Percentiles rank a stretch among this genome's conserved stretches.
These are phyloP conservation scores for Parasteatoda tepidariorum DNA, from an alignment of 1,140 invertebrate genomes.

Conservation along the genomic window DNA sequence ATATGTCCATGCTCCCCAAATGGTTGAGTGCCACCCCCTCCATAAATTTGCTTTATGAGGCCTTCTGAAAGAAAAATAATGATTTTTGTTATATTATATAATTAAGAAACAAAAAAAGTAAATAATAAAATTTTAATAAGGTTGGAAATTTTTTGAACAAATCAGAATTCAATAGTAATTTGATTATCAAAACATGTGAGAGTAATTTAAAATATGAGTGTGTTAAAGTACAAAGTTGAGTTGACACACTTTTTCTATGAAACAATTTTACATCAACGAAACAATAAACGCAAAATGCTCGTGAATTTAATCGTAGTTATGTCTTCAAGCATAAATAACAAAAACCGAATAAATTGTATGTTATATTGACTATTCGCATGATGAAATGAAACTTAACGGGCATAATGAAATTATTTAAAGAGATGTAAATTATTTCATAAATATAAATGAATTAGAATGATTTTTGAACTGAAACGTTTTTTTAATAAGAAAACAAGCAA, in stretches of 20 bases:
- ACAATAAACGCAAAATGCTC: too few relatives aligned
- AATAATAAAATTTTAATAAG: not conserved
- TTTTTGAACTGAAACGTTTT: too few relatives aligned
- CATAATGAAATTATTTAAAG: too few relatives aligned
- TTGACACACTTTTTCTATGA: too few relatives aligned
- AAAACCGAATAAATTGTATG: slow-evolving; percentile 4
- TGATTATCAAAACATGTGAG: not conserved
- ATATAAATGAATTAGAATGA: too few relatives aligned
- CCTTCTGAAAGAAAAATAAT: slow-evolving; percentile 24
- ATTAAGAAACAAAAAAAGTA: not conserved
- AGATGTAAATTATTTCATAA: too few relatives aligned
- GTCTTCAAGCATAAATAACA: too few relatives aligned
- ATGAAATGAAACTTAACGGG: too few relatives aligned
- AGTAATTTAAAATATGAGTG: not conserved
- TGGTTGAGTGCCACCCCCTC: slow-evolving; percentile 49
- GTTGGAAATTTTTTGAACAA: not conserved
- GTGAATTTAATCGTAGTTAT: too few relatives aligned
- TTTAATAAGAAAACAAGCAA: too few relatives aligned
- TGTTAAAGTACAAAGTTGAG: not conserved
- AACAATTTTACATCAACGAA: too few relatives aligned
- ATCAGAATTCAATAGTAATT: not conserved
- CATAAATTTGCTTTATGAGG: slow-evolving; percentile 56
- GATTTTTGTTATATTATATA: not conserved
- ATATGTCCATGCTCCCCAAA: slow-evolving; percentile 54
- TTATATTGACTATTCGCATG: too few relatives aligned